phyloP scores from a whole-genome alignment of 2,888 invertebrate genomes.

The Rhorus exstirpatorius region DNA sequence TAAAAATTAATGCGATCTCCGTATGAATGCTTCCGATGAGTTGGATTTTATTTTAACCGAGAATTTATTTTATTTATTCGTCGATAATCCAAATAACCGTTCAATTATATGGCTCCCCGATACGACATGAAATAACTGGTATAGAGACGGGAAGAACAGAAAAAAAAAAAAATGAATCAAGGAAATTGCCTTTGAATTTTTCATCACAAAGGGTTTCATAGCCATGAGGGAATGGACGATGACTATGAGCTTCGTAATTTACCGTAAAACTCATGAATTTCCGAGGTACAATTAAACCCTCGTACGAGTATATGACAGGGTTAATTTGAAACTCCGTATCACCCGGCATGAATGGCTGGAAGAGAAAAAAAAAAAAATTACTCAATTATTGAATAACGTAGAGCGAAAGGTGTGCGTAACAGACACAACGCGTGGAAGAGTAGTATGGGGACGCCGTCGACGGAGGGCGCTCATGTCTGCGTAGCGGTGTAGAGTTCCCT shows the following conservation, averaged over 20 bases:
- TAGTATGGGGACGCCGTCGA: constrained; percentile 10
- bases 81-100: too few relatives aligned
- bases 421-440: background rate
- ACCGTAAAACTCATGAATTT: constrained; percentile 39
- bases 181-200: constrained; percentile 49
- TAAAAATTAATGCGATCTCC: too few relatives aligned
- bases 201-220: constrained; percentile 16
- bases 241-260: constrained; percentile 12
- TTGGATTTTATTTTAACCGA: too few relatives aligned
- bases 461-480: background rate
- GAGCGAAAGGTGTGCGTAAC: constrained; percentile 1
- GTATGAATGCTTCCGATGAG: too few relatives aligned
- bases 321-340: constrained; percentile 51
- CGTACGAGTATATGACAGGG: constrained; percentile 1
- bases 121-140: background rate
- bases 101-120: background rate
- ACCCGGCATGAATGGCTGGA: background rate
- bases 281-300: constrained; percentile 45
- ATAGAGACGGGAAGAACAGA: background rate
- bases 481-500: constrained; percentile 1
- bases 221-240: constrained; percentile 24
- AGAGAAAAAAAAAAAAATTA: constrained; percentile 52
- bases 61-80: too few relatives aligned
- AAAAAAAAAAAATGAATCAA: background rate
- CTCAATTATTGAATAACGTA: constrained; percentile 55